Conservation (phyloP, 2,888 invertebrate species). For the Oxyteleia sp. region DNA sequence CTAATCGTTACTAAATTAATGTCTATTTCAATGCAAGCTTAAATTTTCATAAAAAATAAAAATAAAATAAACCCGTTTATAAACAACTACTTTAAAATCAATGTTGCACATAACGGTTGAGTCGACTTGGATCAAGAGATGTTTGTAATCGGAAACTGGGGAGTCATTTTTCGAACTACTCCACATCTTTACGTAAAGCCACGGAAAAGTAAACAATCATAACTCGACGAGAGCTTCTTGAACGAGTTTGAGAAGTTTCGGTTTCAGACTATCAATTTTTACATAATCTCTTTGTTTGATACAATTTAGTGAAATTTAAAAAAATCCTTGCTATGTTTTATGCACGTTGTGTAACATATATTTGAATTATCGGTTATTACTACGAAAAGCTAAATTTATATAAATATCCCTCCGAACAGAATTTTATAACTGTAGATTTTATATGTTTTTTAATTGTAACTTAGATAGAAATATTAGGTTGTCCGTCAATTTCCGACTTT, state of each 20-base stretch:
- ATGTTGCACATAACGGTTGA: slow-evolving; percentile 12
- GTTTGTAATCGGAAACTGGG: slow-evolving; percentile 65
- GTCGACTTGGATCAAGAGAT: slow-evolving; percentile 45
- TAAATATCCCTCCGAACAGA: no score
- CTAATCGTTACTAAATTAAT: no score
- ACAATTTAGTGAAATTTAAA: slow-evolving; percentile 52
- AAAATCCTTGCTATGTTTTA: slow-evolving; percentile 56
- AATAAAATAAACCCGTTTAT: no score
- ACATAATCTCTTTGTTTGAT: slow-evolving; percentile 69
- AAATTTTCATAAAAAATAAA: no score
- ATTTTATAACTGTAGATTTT: no score
- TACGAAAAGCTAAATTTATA: slow-evolving; percentile 8
- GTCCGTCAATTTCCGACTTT: no score
- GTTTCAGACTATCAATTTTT: slow-evolving; percentile 62
- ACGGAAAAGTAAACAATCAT: slow-evolving; percentile 67
- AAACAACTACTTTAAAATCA: no score
- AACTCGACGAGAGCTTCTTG: slow-evolving; percentile 59
- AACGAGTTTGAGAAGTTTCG: slow-evolving; percentile 64
- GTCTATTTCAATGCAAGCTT: no score
- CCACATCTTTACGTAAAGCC: slow-evolving; percentile 32
- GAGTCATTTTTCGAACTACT: slow-evolving; percentile 59
- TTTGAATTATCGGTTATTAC: slow-evolving; percentile 37
- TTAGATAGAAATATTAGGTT: no score
- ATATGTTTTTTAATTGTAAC: no score
- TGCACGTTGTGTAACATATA: slow-evolving; percentile 31